Evolutionary conservation across 1,140 invertebrate species (phyloP).

Genomic region (Euura saliciscinereae): DNA sequence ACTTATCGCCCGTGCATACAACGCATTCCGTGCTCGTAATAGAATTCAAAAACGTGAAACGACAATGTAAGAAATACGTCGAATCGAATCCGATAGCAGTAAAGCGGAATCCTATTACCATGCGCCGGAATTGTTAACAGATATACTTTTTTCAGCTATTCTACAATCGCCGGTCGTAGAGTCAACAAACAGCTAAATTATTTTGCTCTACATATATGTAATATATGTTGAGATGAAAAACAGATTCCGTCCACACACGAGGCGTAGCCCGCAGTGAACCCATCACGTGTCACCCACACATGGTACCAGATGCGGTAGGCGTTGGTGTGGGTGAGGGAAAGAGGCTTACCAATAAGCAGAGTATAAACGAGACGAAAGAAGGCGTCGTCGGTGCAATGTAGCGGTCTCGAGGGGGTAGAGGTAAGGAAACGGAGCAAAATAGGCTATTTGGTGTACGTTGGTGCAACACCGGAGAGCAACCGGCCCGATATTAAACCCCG

Average conservation of each 20-base stretch:
- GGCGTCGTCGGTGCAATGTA: background rate
- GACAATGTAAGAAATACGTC: background rate
- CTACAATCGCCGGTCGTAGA: background rate
- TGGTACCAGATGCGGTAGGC: background rate
- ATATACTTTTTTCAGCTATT: too few relatives aligned
- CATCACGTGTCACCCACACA: background rate
- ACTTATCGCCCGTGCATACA: background rate
- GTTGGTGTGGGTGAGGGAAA: background rate
- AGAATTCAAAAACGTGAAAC: background rate
- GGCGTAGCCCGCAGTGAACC: background rate
- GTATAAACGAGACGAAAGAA: background rate
- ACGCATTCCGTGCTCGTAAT: background rate
- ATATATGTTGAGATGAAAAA: background rate
- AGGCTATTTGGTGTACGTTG: slow-evolving; percentile 27
- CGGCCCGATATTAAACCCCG: slow-evolving; percentile 34
- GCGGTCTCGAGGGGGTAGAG: background rate
- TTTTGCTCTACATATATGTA: background rate
- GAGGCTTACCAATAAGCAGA: background rate
- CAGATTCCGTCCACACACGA: too few relatives aligned
- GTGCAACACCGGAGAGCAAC: slow-evolving; percentile 14
- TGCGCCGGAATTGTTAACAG: background rate
- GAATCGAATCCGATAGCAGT: background rate
- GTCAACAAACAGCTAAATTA: background rate
- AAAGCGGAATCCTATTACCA: background rate
- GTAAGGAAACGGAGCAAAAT: slow-evolving; percentile 14